phyloP scores from a whole-genome alignment of 1,140 invertebrate genomes.

The Brachionus sp. region DNA sequence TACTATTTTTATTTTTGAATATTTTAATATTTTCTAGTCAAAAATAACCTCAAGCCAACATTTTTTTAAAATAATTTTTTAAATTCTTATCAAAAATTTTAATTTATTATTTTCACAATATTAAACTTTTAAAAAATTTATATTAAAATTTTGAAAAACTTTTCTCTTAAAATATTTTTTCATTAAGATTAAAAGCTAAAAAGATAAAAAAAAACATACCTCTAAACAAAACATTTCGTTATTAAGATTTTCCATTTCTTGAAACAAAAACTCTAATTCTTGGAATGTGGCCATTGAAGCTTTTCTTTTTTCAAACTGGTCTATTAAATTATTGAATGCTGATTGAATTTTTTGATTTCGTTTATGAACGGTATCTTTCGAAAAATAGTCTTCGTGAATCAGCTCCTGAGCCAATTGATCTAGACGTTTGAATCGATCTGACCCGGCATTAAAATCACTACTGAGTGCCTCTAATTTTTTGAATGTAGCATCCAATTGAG shows the following conservation, averaged over 20 bases:
- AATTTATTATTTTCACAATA: too few relatives aligned
- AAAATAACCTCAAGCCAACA: too few relatives aligned
- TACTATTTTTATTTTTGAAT: too few relatives aligned
- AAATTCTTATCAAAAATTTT: too few relatives aligned
- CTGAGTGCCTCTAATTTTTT: slow-evolving; percentile 98
- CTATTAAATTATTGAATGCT: slow-evolving; percentile 80
- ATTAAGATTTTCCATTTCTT: slow-evolving; percentile 85
- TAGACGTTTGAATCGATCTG: slow-evolving; percentile 87
- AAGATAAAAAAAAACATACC: slow-evolving; percentile 46
- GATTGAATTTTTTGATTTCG: slow-evolving; percentile 79
- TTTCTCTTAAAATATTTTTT: too few relatives aligned
- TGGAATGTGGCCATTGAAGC: slow-evolving; percentile 67
- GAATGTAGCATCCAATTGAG: slow-evolving; percentile 89
- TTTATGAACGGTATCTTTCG: slow-evolving; percentile 72
- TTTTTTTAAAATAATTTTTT: too few relatives aligned
- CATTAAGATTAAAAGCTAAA: too few relatives aligned
- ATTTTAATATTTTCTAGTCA: too few relatives aligned
- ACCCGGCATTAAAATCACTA: slow-evolving; percentile 84
- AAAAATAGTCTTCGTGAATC: slow-evolving; percentile 84
- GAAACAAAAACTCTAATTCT: slow-evolving; percentile 74
- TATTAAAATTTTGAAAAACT: too few relatives aligned
- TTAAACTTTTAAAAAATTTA: too few relatives aligned
- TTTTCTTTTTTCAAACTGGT: slow-evolving; percentile 79
- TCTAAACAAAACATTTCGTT: slow-evolving; percentile 76
- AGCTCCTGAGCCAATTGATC: slow-evolving; percentile 85